These are phyloP conservation scores for Phortica magna DNA, from an alignment of 2,888 invertebrate species.

Conservation along the genomic window DNA sequence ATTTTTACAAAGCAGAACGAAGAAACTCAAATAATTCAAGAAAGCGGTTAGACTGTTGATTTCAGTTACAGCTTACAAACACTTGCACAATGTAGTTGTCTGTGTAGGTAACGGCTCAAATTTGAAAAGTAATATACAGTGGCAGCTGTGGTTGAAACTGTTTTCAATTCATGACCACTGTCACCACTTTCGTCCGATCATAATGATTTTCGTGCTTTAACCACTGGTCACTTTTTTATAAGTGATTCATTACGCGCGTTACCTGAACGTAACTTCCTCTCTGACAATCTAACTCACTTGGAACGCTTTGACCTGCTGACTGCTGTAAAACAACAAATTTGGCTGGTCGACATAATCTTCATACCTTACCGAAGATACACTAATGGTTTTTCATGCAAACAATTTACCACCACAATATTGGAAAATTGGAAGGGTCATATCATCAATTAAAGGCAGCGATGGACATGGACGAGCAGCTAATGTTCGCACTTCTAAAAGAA, in stretches of 20 bases:
- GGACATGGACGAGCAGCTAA: not conserved
- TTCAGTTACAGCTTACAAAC: too few species aligned
- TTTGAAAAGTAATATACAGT: constrained; percentile 10
- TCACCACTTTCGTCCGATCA: not conserved
- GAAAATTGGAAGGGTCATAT: not conserved
- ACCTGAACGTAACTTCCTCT: not conserved
- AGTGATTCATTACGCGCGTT: not conserved
- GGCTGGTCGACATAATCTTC: not conserved
- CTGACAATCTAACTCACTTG: not conserved
- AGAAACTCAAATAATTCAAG: too few species aligned
- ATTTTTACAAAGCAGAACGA: too few species aligned
- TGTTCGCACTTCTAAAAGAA: not conserved
- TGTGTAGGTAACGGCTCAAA: too few species aligned
- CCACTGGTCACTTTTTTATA: not conserved
- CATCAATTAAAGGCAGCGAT: not conserved
- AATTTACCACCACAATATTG: constrained; percentile 5
- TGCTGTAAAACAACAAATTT: constrained; percentile 3
- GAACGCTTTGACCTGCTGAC: not conserved
- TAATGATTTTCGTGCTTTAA: not conserved
- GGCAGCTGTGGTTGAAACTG: not conserved
- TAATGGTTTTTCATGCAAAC: too few species aligned
- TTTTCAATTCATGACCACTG: not conserved
- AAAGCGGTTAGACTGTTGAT: too few species aligned
- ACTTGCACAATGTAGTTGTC: too few species aligned
- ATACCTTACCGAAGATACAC: not conserved